Evolutionary conservation across 2,113 vertebrate species (phyloP), one percentile per base, ranked within the genome.

Genomic region (Gobio gobio): DNA sequence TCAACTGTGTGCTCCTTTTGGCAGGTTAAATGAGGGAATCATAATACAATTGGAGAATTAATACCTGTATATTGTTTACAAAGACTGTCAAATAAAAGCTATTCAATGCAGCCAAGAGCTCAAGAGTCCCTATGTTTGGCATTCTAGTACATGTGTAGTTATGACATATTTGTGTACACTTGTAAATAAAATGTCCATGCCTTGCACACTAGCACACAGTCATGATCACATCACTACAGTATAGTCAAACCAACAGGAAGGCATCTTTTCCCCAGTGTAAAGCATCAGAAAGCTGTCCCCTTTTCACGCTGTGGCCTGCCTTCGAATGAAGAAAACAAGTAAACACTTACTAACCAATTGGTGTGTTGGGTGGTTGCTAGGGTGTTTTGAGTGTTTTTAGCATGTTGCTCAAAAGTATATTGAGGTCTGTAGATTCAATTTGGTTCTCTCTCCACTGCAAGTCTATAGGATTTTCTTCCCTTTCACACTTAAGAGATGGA

Each of bases 1-100:
- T 51, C 24, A 80, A 61, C 68, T 4, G 13, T 64, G 45, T 75
- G 82, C 51, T 74, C 66, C 68, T 83, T 73, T 58, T 47, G 54
- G 14, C 7, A 49, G 26, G 40, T 51, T 36, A 29, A 54, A 82
- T 76, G 36, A 82, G 51, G 64, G 56, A 36, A 84, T 45, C 29
- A 43, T 29, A 64, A 29, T 40, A 78, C n/a, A 59, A 54, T 10
- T 56, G 14, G 26, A 64, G 45, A 22, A 49, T 7, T 40, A 16
- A 13, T 24, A n/a, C 29, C 77, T 18, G 20, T 14, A 59, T 26
- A 29, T 2, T 2, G 26, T 79, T 79, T 59, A 29, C 8, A 14
- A 40, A 40, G 36, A 61, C 45, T 47, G 10, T 43, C 49, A 72
- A 72, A 72, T 49, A 49, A 13, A 54, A 56, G 54, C 18, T 56